Percentiles rank a stretch among this genome's conserved stretches.
Evolutionary conservation across 2,888 invertebrate species (phyloP).

Genomic region (Sinhomidia bicolor): DNA sequence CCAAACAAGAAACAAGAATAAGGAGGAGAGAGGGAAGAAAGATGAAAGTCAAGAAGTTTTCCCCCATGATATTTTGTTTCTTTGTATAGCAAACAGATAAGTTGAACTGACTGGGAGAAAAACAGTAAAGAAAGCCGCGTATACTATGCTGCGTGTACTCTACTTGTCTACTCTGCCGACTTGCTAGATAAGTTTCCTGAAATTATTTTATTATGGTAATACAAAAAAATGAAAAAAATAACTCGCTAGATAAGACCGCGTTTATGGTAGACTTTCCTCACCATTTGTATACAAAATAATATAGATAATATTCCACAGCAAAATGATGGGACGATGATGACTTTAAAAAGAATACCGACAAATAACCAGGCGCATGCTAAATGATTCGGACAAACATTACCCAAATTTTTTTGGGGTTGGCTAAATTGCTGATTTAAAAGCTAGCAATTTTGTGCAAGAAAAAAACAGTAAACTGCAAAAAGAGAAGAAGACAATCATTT

Average conservation of each 20-base stretch:
- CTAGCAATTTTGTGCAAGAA: not conserved
- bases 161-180: not conserved
- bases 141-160: too few species aligned
- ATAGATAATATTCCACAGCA: not conserved
- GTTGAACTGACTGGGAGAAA: not conserved
- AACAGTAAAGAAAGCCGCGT: not conserved
- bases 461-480: slow-evolving; percentile 23
- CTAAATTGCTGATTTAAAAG: slow-evolving; percentile 11
- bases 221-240: slow-evolving; percentile 40
- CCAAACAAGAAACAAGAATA: slow-evolving; percentile 61
- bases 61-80: not conserved
- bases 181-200: not conserved
- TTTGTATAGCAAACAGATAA: slow-evolving; percentile 35
- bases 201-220: slow-evolving; percentile 1
- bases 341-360: not conserved
- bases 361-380: too few species aligned
- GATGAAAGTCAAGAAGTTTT: slow-evolving; percentile 58
- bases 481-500: slow-evolving; percentile 48
- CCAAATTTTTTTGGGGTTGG: slow-evolving; percentile 48
- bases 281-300: not conserved
- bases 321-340: not conserved
- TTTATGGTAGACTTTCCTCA: not conserved
- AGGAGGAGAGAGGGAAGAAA: slow-evolving; percentile 26
- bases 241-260: slow-evolving; percentile 4
- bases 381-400: slow-evolving; percentile 19